Percentiles rank a stretch among this genome's conserved stretches.
Conservation (phyloP, 2,797 vertebrate genomes). For the Enteromius thamalakanensis region DNA sequence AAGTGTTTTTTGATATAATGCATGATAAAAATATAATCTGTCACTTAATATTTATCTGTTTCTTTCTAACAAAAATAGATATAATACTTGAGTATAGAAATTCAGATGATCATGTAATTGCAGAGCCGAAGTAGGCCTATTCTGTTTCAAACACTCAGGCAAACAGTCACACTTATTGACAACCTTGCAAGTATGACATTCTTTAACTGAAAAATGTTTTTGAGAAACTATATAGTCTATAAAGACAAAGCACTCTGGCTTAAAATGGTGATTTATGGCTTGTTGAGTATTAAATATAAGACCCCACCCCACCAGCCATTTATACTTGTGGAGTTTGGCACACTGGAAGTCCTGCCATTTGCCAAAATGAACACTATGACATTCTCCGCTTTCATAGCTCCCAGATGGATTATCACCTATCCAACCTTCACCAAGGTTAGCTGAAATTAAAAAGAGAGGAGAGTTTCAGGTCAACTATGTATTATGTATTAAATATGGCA, state of each 20-base stretch:
- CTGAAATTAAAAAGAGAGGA: slow-evolving; percentile 66
- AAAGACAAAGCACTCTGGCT: slow-evolving; percentile 16
- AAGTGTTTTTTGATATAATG: slow-evolving; percentile 24
- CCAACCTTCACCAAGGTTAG: slow-evolving; percentile 70
- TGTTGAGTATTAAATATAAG: background rate
- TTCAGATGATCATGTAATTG: slow-evolving; percentile 23
- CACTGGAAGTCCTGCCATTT: slow-evolving; percentile 1
- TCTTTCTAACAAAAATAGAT: slow-evolving; percentile 46
- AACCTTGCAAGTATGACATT: background rate
- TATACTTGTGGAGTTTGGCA: slow-evolving; percentile 26
- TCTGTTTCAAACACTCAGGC: slow-evolving; percentile 43
- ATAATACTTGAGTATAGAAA: slow-evolving; percentile 37
- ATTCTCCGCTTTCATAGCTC: slow-evolving; percentile 33
- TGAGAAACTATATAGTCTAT: background rate
- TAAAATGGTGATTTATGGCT: slow-evolving; percentile 12
- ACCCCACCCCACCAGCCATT: background rate
- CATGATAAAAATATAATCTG: slow-evolving; percentile 33
- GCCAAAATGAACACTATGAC: slow-evolving; percentile 4
- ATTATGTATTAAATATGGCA: background rate
- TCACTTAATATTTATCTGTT: slow-evolving; percentile 13
- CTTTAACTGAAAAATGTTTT: slow-evolving; percentile 10
- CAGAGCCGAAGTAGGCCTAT: background rate
- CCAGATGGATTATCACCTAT: slow-evolving; percentile 57
- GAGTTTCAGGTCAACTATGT: background rate
- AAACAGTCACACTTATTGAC: background rate